These are phyloP conservation scores for Conistra vaccinii DNA, from an alignment of 2,888 invertebrate species.

Conservation along the genomic window DNA sequence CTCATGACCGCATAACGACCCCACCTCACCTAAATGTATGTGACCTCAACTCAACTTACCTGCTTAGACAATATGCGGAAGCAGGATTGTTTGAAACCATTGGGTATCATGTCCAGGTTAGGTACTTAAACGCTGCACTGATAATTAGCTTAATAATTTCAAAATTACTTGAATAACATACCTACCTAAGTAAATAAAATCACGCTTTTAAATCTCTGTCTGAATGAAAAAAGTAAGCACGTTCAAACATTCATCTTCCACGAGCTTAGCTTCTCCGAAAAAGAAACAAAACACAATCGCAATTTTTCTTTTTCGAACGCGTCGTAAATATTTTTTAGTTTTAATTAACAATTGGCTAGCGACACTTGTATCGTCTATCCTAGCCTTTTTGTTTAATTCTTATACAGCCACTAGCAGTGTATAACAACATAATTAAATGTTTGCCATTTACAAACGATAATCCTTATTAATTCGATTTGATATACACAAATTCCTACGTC, in stretches of 20 bases:
- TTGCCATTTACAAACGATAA: conserved; percentile 22
- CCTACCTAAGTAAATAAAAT: conserved; percentile 7
- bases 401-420: not conserved
- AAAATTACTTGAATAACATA: not conserved
- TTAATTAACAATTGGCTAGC: conserved; percentile 49
- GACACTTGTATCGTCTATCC: conserved; percentile 16
- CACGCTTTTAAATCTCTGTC: conserved; percentile 31
- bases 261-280: conserved; percentile 45
- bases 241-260: conserved; percentile 39
- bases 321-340: conserved; percentile 55
- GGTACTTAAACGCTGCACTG: not conserved
- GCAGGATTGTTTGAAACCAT: conserved; percentile 12
- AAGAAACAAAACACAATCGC: conserved; percentile 27
- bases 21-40: conserved; percentile 51
- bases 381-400: conserved; percentile 12
- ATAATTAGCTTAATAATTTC: not conserved
- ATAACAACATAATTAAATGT: not conserved
- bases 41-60: conserved; percentile 45
- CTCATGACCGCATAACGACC: conserved; percentile 60
- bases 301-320: conserved; percentile 41
- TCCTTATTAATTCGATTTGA: conserved; percentile 4
- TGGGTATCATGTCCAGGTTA: not conserved
- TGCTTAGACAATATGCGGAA: conserved; percentile 29
- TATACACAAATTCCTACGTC: conserved; percentile 11
- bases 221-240: conserved; percentile 27